Conservation (phyloP, 2,113 vertebrate genomes). For the Xerus inauris region DNA sequence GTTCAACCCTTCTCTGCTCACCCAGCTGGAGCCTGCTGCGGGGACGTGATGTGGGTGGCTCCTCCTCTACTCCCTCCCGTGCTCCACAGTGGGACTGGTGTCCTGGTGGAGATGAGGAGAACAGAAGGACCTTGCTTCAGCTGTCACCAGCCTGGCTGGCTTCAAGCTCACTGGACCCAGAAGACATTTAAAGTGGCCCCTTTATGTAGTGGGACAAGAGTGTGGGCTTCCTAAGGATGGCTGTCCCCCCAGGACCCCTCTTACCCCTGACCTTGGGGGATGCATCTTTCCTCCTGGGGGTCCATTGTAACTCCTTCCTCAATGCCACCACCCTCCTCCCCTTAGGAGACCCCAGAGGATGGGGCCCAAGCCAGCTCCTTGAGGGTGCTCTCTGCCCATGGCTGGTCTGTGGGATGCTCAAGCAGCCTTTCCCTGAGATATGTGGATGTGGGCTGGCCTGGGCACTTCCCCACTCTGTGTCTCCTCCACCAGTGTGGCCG, state of each 20-base stretch:
- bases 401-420: background rate
- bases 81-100: background rate
- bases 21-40: background rate
- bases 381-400: background rate
- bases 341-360: too few species aligned
- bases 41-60: rapidly evolving
- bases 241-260: background rate
- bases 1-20: background rate
- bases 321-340: background rate
- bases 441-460: background rate
- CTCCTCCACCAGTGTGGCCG: background rate
- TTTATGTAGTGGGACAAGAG: background rate
- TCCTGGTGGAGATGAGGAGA: background rate
- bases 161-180: background rate
- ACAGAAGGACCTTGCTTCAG: background rate
- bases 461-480: background rate
- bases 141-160: background rate
- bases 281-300: background rate
- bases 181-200: background rate
- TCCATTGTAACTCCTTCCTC: background rate
- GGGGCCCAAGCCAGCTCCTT: background rate
- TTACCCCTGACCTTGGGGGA: background rate
- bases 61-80: background rate
- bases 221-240: background rate
- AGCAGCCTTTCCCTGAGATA: background rate